Evolutionary conservation across 2,113 vertebrate species (phyloP), one percentile per base, ranked within the genome.

Genomic region (Pelecanoides urinatrix): DNA sequence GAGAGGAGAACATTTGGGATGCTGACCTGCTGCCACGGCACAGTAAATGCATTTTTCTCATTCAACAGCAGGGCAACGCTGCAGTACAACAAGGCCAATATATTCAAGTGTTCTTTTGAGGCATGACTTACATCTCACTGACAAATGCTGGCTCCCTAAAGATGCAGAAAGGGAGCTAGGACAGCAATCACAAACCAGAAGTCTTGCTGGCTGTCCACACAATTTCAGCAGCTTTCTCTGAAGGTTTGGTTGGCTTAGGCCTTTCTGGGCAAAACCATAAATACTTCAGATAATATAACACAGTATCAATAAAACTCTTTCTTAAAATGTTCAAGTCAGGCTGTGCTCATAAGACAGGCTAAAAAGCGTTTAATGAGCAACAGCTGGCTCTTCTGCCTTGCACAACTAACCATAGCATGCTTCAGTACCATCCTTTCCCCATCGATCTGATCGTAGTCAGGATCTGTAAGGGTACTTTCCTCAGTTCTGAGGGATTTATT

Each of bases 31-130:
- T 95, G 88, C 86, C 73, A 49, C 70, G 2, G 95, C 76, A 86
- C 68, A 75, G 76, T 59, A 63, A 87, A 61, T 87, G 73, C 90
- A 91, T 95, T 95, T 97, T 86, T 95, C 61, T 91, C 88, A 89
- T 96, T 97, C 95, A 91, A 85, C 62, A 90, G 91, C 68, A 50
- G 92, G 92, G 88, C 88, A 89, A 73, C 2, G 6, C 94, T 1
- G 3, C 83, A 42, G 67, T 78, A 76, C 80, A 75, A 30, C 59
- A 76, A 63, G 92, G 72, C 88, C 30, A 67, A 59, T 67, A 36
- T 61, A 52, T 88, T 92, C 56, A 84, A 77, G 65, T 80, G 32
- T 90, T 88, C 82, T 93, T 93, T 30, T 88, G 79, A 94, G 92
- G 83, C 61, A 59, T 74, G 67, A 34, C 86, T 95, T 96, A 6